These are phyloP conservation scores for Montipora capricornis DNA, from an alignment of 64 coral and sea anemone species.

Conservation along the genomic window DNA sequence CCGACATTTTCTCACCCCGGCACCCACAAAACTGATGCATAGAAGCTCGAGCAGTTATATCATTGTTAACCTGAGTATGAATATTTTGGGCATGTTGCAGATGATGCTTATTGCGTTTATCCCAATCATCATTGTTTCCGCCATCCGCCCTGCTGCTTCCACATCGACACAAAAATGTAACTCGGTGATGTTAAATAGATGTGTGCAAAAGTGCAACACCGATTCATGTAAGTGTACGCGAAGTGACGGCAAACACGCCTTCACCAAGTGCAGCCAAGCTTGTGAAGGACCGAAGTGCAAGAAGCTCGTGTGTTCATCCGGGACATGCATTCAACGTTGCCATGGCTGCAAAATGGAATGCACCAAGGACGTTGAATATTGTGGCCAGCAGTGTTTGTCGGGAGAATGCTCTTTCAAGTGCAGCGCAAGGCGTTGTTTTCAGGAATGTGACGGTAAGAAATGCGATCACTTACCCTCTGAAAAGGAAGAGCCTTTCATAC, in stretches of 20 bases:
- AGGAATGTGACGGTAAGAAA: slow-evolving; percentile 49
- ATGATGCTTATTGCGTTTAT: background rate
- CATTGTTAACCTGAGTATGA: too few relatives aligned
- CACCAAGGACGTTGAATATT: slow-evolving; percentile 70
- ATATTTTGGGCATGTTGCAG: background rate
- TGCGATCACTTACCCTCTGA: slow-evolving; percentile 39
- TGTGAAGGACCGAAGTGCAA: slow-evolving; percentile 61
- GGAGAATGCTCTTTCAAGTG: slow-evolving; percentile 76
- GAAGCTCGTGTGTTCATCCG: slow-evolving; percentile 69
- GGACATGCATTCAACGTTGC: slow-evolving; percentile 81
- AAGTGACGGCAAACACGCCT: slow-evolving; percentile 18
- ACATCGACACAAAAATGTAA: slow-evolving; percentile 21
- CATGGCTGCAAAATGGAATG: slow-evolving; percentile 85
- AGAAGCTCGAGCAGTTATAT: too few relatives aligned
- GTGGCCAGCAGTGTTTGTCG: slow-evolving; percentile 83
- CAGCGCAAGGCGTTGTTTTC: slow-evolving; percentile 61
- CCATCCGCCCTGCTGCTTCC: background rate
- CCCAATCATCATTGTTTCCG: background rate
- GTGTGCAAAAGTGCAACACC: slow-evolving; percentile 77
- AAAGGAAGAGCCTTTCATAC: slow-evolving; percentile 16
- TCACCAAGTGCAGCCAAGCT: slow-evolving; percentile 47
- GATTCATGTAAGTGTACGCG: slow-evolving; percentile 60
- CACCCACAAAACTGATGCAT: too few relatives aligned
- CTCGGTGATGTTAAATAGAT: slow-evolving; percentile 47
- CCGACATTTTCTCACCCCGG: too few relatives aligned